A percentile compares a stretch with the other conserved stretches of the same genome.
Conservation (phyloP, 2,888 invertebrate genomes). For the Sarcophaga variegata region DNA sequence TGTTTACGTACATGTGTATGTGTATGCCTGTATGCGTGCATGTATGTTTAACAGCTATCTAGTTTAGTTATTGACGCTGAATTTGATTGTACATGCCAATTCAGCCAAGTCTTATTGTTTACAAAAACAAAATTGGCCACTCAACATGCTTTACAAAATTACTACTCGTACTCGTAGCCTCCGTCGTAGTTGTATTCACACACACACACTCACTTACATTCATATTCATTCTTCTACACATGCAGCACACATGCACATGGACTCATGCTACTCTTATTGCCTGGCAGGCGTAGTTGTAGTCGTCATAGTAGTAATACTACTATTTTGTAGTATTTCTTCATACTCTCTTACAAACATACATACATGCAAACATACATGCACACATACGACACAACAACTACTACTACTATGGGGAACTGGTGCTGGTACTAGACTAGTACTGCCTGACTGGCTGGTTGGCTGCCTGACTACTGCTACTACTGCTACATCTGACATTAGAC, state of each 20-base stretch:
- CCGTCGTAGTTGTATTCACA: background rate
- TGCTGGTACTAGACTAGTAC: background rate
- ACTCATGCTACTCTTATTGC: background rate
- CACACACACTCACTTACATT: background rate
- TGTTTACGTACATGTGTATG: background rate
- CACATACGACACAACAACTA: slow-evolving; percentile 6
- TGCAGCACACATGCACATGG: background rate
- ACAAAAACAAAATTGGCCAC: slow-evolving; percentile 64
- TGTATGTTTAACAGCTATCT: slow-evolving; percentile 14
- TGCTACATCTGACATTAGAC: slow-evolving; percentile 1
- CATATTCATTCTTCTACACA: background rate
- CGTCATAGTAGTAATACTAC: slow-evolving; percentile 3
- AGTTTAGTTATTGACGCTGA: slow-evolving; percentile 67
- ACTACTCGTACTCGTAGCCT: slow-evolving; percentile 52
- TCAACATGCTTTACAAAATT: slow-evolving; percentile 65
- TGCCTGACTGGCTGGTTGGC: background rate
- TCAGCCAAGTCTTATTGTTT: slow-evolving; percentile 61
- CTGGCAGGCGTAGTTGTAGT: background rate
- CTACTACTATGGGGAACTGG: background rate
- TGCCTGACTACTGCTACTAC: background rate
- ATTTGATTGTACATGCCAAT: slow-evolving; percentile 65
- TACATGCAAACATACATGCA: background rate
- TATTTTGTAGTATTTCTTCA: slow-evolving; percentile 19
- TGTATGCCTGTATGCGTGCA: background rate
- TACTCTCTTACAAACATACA: slow-evolving; percentile 20